Evolutionary conservation across 2,888 invertebrate species (phyloP).

Genomic region (Dasypolia templi): DNA sequence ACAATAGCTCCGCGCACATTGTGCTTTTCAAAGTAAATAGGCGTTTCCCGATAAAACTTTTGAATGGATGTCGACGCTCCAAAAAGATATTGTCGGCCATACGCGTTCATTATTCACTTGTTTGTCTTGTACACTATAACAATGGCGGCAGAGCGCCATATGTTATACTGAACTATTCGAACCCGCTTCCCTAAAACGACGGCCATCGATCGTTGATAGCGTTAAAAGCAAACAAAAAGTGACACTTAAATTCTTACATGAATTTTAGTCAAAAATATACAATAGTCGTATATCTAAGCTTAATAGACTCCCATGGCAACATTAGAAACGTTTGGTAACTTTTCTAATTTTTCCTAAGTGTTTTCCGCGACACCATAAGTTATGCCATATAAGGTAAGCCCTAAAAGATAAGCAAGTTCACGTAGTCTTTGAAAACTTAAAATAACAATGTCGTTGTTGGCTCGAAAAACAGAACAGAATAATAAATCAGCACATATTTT

Average conservation of each 20-base stretch:
- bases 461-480: slow-evolving; percentile 29
- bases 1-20: slow-evolving; percentile 33
- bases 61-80: slow-evolving; percentile 41
- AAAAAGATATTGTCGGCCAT: slow-evolving; percentile 57
- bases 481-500: slow-evolving; percentile 39
- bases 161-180: slow-evolving; percentile 56
- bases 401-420: slow-evolving; percentile 55
- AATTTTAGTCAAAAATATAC: slow-evolving; percentile 33
- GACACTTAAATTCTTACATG: slow-evolving; percentile 39
- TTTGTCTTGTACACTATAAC: slow-evolving; percentile 61
- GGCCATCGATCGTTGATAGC: slow-evolving; percentile 51
- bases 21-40: slow-evolving; percentile 55
- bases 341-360: slow-evolving; percentile 45
- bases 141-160: slow-evolving; percentile 53
- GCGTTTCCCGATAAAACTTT: slow-evolving; percentile 50
- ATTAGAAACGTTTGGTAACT: no score
- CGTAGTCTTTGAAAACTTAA: slow-evolving; percentile 50
- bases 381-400: no score
- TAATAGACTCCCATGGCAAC: slow-evolving; percentile 9
- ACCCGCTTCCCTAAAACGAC: slow-evolving; percentile 53
- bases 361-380: slow-evolving; percentile 51
- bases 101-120: slow-evolving; percentile 63
- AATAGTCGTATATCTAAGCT: slow-evolving; percentile 12
- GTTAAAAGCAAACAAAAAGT: slow-evolving; percentile 45
- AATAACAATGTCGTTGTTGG: slow-evolving; percentile 48